Conservation (phyloP, 2,888 invertebrate species). For the Coremacera marginata region DNA sequence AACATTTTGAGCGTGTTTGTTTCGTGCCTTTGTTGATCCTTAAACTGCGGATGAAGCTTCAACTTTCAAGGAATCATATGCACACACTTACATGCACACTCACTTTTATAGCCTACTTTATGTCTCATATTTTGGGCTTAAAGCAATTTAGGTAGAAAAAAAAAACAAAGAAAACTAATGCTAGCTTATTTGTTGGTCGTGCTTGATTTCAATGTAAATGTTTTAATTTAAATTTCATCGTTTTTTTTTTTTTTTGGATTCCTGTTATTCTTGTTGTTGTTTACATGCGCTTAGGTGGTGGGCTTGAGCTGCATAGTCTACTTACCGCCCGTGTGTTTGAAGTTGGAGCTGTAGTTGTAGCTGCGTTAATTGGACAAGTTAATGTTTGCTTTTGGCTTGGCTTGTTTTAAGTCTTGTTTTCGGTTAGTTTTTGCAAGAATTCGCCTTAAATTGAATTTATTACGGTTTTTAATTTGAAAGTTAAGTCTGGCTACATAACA, state of each 20-base stretch:
- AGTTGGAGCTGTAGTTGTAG: neutral
- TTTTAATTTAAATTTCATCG: slow-evolving; percentile 50
- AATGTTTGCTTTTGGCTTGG: slow-evolving; percentile 32
- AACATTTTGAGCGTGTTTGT: too few relatives aligned
- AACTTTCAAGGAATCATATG: too few relatives aligned
- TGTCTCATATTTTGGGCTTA: too few relatives aligned
- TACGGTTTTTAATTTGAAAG: slow-evolving; percentile 26
- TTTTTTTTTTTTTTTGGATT: slow-evolving; percentile 44
- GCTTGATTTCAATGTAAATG: slow-evolving; percentile 31
- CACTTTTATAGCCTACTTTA: too few relatives aligned
- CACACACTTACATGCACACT: too few relatives aligned
- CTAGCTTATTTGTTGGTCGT: neutral
- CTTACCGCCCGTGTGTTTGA: neutral
- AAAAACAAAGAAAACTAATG: too few relatives aligned
- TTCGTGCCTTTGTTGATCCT: neutral
- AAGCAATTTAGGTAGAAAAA: too few relatives aligned
- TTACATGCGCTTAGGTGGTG: slow-evolving; percentile 38
- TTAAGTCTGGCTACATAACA: neutral
- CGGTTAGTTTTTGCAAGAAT: slow-evolving; percentile 19
- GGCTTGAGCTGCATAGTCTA: neutral
- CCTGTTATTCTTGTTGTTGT: slow-evolving; percentile 30
- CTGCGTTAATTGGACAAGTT: slow-evolving; percentile 51
- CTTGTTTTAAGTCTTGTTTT: slow-evolving; percentile 14
- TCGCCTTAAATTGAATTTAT: slow-evolving; percentile 11
- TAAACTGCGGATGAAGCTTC: too few relatives aligned